These are phyloP conservation scores for Oreohelix idahoensis DNA, from an alignment of 1,140 invertebrate species.

Conservation along the genomic window DNA sequence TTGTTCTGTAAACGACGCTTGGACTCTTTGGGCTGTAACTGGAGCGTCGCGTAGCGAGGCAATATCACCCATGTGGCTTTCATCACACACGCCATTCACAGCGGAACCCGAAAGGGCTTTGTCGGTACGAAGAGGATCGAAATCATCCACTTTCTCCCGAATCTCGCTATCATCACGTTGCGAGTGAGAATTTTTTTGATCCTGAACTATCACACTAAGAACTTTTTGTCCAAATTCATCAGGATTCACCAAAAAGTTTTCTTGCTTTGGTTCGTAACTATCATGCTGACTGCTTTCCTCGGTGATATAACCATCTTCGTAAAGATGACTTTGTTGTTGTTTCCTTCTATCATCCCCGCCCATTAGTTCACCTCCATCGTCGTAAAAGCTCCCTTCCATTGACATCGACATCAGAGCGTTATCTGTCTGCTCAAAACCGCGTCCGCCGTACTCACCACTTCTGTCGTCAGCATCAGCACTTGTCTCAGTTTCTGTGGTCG, in stretches of 20 bases:
- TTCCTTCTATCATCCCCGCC: not conserved
- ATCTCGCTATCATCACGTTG: not conserved
- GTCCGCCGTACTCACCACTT: not conserved
- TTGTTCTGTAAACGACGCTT: slow-evolving; percentile 1
- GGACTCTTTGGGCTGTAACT: not conserved
- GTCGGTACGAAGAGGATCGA: not conserved
- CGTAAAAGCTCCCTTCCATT: slow-evolving; percentile 32
- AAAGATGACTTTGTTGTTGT: not conserved
- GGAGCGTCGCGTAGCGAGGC: slow-evolving; percentile 7
- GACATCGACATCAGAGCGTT: slow-evolving; percentile 35
- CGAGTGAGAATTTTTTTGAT: not conserved
- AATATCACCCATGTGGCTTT: not conserved
- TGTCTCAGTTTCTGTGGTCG: slow-evolving; percentile 1
- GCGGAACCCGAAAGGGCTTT: not conserved
- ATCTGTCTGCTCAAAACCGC: not conserved
- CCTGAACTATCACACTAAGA: not conserved
- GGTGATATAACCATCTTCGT: not conserved
- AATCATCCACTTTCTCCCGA: not conserved
- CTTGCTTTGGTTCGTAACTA: not conserved
- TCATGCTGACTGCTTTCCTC: slow-evolving; percentile 14
- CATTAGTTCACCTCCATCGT: slow-evolving; percentile 24
- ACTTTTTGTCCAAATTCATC: slow-evolving; percentile 5
- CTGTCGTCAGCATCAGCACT: not conserved
- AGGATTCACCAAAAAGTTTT: not conserved
- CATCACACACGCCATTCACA: not conserved